phyloP scores from a whole-genome alignment of 2,113 vertebrate genomes.

The Heterochromis multidens region DNA sequence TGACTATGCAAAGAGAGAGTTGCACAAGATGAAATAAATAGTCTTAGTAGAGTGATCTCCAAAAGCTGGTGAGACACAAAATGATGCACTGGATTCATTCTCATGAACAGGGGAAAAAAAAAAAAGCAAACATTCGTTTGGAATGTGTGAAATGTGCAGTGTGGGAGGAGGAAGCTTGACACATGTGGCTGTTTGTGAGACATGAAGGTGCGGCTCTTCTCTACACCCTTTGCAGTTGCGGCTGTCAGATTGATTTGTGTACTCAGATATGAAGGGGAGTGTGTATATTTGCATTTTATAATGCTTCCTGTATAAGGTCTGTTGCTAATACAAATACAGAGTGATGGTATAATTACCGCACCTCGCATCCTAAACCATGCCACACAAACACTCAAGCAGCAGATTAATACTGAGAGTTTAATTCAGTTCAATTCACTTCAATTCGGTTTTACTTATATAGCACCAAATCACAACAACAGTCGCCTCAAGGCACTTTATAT shows the following conservation, averaged over 20 bases:
- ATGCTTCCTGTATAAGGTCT: conserved; percentile 1
- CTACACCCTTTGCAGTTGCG: conserved; percentile 29
- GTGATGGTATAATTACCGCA: neutral
- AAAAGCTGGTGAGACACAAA: neutral
- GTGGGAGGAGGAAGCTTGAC: conserved; percentile 67
- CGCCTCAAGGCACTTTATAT: neutral
- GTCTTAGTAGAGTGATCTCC: neutral
- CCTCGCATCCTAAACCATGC: neutral
- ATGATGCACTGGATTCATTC: conserved; percentile 21
- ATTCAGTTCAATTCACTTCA: neutral
- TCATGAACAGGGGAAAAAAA: conserved; percentile 33
- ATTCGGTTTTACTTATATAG: neutral
- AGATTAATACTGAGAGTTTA: neutral
- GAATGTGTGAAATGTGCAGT: conserved; percentile 73
- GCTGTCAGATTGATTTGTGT: conserved; percentile 47
- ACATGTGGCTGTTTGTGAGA: conserved; percentile 62
- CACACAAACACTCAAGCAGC: neutral
- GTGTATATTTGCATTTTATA: conserved; percentile 19
- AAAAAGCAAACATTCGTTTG: conserved; percentile 59
- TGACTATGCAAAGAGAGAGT: conserved; percentile 59
- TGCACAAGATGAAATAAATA: conserved; percentile 38
- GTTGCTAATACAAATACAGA: neutral
- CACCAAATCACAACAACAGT: neutral
- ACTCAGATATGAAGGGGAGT: conserved; percentile 9
- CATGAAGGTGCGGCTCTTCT: conserved; percentile 64